Evolutionary conservation across 2,113 vertebrate genomes (phyloP), one percentile per base, ranked within the genome.

Genomic region (Eublepharis macularius): DNA sequence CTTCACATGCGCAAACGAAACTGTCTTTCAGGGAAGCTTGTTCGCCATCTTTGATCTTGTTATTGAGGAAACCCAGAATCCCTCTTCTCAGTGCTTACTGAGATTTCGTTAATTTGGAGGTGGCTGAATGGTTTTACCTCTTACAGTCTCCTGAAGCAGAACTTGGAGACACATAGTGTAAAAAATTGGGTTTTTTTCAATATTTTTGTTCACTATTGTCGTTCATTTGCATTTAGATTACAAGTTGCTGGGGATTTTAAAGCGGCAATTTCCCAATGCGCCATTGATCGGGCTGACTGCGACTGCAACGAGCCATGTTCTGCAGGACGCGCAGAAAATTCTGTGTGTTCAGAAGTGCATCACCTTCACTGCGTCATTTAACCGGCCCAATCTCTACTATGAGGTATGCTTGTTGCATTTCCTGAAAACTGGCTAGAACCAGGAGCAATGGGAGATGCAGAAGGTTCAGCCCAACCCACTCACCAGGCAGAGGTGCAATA

Each of bases 191-290:
- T n/a, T n/a, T n/a, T n/a, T n/a, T n/a, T n/a, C n/a, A n/a, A n/a
- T n/a, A n/a, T n/a, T n/a, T 24, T 21, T 10, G 45, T 47, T 47
- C 10, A 47, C 45, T 47, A 24, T 10, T 24, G 0, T 86, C 81
- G 36, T 13, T 2, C 1, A 0, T 5, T 73, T 85, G 6, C 80
- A 1, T 80, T 66, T 85, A 99, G 99, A 99, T 92, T 99, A 99
- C 90, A 99, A 99, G 77, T 94, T 98, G 24, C 96, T 99, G 77
- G 99, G 98, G 16, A 99, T 99, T 90, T 93, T 99, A 90, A 99
- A 99, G 94, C 97, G 99, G 16, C 99, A 99, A 92, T 99, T 99
- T 90, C 97, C 98, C 21, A 96, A 93, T 8, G 93, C 97, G 2
- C 97, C 98, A 0, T 92, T 99, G 77, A 95, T 99, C 5, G 98